phyloP scores from a whole-genome alignment of 2,797 vertebrate genomes.

The Pangasius djambal region DNA sequence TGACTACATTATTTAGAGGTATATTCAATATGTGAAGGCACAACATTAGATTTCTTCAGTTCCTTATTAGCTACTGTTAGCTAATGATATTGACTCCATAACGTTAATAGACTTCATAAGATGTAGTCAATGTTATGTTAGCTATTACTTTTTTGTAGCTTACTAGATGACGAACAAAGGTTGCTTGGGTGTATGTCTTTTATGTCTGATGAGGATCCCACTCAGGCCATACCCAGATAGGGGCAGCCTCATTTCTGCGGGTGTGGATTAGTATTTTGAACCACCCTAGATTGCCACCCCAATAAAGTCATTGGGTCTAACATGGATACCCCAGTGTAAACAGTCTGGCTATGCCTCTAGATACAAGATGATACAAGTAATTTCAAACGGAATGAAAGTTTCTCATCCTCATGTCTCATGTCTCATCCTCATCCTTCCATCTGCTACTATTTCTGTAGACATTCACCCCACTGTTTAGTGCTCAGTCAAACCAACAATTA shows the following conservation, averaged over 20 bases:
- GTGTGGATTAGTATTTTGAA: neutral
- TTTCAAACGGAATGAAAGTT: neutral
- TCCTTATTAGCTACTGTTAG: neutral
- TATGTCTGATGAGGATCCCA: neutral
- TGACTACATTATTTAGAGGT: neutral
- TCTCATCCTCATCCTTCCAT: neutral
- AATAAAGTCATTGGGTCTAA: neutral
- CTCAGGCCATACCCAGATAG: neutral
- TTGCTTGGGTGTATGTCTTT: neutral
- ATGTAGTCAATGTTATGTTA: neutral
- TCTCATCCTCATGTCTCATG: too few species aligned
- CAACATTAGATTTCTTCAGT: neutral
- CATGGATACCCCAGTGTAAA: neutral
- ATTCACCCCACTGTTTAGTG: neutral
- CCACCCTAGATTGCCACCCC: neutral
- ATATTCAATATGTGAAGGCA: neutral
- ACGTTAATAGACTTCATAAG: too few species aligned
- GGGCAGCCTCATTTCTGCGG: neutral
- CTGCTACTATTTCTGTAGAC: neutral
- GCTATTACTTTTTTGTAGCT: neutral
- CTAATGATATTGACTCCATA: neutral
- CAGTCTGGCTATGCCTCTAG: neutral
- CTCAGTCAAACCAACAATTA: neutral
- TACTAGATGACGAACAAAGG: neutral
- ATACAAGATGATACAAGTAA: neutral